Evolutionary conservation across 1,140 invertebrate genomes (phyloP), one percentile per base, ranked within the genome.

Genomic region (Tachypleus tridentatus): DNA sequence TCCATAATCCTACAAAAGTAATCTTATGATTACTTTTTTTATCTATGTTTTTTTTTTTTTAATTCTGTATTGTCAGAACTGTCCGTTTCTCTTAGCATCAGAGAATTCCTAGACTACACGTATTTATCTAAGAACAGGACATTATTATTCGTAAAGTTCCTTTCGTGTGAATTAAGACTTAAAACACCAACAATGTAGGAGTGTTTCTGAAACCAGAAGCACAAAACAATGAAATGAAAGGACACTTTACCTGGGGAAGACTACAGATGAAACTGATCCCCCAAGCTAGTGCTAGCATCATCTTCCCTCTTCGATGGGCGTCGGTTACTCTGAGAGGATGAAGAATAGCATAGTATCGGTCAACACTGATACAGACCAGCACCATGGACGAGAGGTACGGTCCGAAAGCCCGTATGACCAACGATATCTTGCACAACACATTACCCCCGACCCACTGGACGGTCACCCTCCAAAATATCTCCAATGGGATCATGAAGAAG

Each of bases 361-460:
- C 87, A 56, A 90, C 72, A 5, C 85, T 87, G 56, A 91, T 85
- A 70, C 87, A 88, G 8, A 90, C 84, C n/a, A 91, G 78, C 29
- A 29, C 29, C 29, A 29, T 29, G 2, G 29, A 29, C 29, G 29
- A 29, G 29, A 29, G 29, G 29, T 0, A 89, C 83, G 72, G 87
- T 87, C 49, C 86, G 88, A 79, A 50, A 88, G 82, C 29, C 29
- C 29, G 29, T 29, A 29, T 29, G 29, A 29, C 29, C 29, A 29
- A 29, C 29, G 29, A 29, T 48, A 86, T 72, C 72, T 88, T 87
- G 73, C 88, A 91, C 10, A 84, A 81, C 3, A 81, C 70, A 73
- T 89, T 87, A 3, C 87, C 87, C 0, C 84, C 86, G 29, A 85
- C 71, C 87, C 87, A 91, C 61, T 84, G 82, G 5, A 86, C 84